Evolutionary conservation across 2,113 vertebrate genomes (phyloP).

Genomic region (Epinephelus cyanopodus): DNA sequence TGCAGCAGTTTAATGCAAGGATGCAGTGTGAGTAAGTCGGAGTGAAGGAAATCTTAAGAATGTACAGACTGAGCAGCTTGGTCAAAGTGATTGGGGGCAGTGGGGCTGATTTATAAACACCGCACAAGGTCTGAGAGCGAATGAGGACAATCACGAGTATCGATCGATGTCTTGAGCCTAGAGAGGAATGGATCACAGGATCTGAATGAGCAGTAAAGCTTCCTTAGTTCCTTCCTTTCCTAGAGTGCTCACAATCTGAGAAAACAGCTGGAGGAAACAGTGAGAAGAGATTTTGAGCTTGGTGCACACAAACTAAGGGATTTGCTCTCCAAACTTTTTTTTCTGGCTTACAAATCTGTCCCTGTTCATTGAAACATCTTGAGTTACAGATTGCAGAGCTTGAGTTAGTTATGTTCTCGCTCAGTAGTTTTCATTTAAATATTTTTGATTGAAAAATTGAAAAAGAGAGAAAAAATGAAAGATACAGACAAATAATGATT

Average conservation of each 20-base stretch:
- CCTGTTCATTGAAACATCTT: not conserved
- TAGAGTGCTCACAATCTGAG: not conserved
- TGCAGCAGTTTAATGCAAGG: not conserved
- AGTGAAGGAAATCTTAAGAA: not conserved
- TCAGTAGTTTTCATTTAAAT: not conserved
- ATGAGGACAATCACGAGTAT: not conserved
- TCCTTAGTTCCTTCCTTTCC: not conserved
- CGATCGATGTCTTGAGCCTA: conserved; percentile 11
- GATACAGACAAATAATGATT: not conserved
- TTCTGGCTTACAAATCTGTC: not conserved
- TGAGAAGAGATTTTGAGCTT: not conserved
- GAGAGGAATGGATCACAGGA: not conserved
- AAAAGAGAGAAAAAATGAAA: not conserved
- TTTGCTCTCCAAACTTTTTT: not conserved
- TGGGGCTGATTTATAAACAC: conserved; percentile 1
- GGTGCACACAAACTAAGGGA: not conserved
- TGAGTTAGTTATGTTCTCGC: not conserved
- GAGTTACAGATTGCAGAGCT: not conserved
- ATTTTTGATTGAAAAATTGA: not conserved
- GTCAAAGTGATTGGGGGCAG: not conserved
- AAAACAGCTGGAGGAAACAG: conserved; percentile 20
- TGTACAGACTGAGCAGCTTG: not conserved
- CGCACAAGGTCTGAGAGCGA: not conserved
- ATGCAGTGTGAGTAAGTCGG: not conserved
- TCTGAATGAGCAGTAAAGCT: not conserved